Evolutionary conservation across 2,113 vertebrate genomes (phyloP).

Genomic region (Nyctibius bracteatus): DNA sequence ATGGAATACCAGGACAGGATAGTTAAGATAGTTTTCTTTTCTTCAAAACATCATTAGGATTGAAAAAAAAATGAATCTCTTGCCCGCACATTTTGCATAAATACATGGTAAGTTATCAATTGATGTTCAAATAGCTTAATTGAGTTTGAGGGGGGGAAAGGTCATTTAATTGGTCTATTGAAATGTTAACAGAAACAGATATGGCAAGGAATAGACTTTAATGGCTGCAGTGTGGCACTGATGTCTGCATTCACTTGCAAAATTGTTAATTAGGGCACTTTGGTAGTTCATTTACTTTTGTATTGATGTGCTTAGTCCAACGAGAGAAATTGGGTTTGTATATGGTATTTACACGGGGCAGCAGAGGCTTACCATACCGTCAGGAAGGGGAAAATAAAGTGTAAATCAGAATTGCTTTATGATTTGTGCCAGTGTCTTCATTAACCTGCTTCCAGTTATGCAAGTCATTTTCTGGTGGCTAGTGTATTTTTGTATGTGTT

Average conservation of each 20-base stretch:
- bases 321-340: slow-evolving; percentile 80
- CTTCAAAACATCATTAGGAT: slow-evolving; percentile 63
- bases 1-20: slow-evolving; percentile 45
- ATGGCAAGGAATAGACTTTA: slow-evolving; percentile 87
- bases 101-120: slow-evolving; percentile 82
- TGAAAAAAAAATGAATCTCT: slow-evolving; percentile 60
- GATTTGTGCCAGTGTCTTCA: not conserved
- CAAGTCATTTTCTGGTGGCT: not conserved
- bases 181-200: slow-evolving; percentile 93
- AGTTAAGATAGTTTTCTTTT: slow-evolving; percentile 58
- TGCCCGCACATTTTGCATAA: slow-evolving; percentile 73
- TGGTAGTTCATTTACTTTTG: slow-evolving; percentile 91
- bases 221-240: slow-evolving; percentile 84
- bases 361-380: slow-evolving; percentile 13
- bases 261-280: slow-evolving; percentile 88
- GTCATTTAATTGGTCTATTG: slow-evolving; percentile 95
- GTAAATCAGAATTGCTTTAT: not conserved
- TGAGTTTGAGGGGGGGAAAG: slow-evolving; percentile 82
- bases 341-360: slow-evolving; percentile 53
- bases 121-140: slow-evolving; percentile 84
- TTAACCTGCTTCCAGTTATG: not conserved
- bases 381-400: not conserved
- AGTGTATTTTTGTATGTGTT: not conserved
- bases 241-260: slow-evolving; percentile 95
- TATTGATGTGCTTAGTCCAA: slow-evolving; percentile 86